Evolutionary conservation across 2,888 invertebrate species (phyloP).

Genomic region (Apotomis turbidana): DNA sequence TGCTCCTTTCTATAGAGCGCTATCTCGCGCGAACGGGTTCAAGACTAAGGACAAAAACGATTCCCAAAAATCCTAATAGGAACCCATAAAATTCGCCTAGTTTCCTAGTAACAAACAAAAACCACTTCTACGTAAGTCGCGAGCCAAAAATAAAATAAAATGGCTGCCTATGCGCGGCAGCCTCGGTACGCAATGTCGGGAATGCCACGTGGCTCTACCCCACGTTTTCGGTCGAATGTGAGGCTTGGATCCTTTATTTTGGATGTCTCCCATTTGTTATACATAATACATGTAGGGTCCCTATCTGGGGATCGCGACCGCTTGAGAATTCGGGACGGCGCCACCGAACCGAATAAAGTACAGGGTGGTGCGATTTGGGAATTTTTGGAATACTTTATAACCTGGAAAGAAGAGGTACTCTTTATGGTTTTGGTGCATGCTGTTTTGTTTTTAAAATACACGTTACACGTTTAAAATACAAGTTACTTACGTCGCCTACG

Average conservation of each 20-base stretch:
- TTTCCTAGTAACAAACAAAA: slow-evolving; percentile 45
- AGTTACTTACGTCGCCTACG: no score
- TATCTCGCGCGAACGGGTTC: not conserved
- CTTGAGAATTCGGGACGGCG: slow-evolving; percentile 79
- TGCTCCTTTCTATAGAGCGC: not conserved
- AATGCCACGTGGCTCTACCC: slow-evolving; percentile 73
- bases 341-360: slow-evolving; percentile 66
- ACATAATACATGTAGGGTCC: slow-evolving; percentile 80
- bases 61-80: not conserved
- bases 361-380: slow-evolving; percentile 53
- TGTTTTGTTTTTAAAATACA: no score
- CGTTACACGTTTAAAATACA: no score
- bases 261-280: slow-evolving; percentile 83
- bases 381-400: slow-evolving; percentile 18
- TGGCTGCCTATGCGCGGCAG: slow-evolving; percentile 60
- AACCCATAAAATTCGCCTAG: slow-evolving; percentile 16
- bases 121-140: slow-evolving; percentile 51
- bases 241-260: slow-evolving; percentile 76
- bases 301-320: slow-evolving; percentile 78
- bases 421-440: not conserved
- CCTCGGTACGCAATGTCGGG: slow-evolving; percentile 67
- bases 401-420: not conserved
- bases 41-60: not conserved
- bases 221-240: slow-evolving; percentile 69
- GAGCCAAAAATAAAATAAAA: slow-evolving; percentile 68